Conservation (phyloP, 2,113 vertebrate genomes). For the Patagioenas fasciata region DNA sequence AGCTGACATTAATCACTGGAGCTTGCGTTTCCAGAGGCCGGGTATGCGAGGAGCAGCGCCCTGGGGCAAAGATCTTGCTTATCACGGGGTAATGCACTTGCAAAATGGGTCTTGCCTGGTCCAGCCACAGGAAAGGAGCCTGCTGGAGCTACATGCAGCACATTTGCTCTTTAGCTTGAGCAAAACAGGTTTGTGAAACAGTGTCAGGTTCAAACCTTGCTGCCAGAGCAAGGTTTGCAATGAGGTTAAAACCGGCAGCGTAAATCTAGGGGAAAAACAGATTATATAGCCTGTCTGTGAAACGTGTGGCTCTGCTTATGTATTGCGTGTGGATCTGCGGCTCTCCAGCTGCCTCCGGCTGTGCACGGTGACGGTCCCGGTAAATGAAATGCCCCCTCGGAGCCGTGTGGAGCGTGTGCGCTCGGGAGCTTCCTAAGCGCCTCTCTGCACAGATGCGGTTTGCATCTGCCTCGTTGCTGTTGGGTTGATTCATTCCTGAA, state of each 20-base stretch:
- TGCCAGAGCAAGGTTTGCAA: not conserved
- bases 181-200: not conserved
- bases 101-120: not conserved
- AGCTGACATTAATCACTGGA: not conserved
- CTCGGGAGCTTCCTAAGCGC: not conserved
- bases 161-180: not conserved
- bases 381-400: not conserved
- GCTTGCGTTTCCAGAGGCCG: not conserved
- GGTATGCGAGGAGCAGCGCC: not conserved
- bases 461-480: not conserved
- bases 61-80: not conserved
- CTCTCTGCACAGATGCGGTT: slow-evolving; percentile 18
- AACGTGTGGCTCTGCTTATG: not conserved
- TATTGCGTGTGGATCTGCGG: not conserved
- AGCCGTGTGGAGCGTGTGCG: not conserved
- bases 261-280: not conserved
- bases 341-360: not conserved
- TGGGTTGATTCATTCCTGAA: not conserved
- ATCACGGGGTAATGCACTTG: not conserved
- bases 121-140: not conserved
- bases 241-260: not conserved
- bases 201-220: not conserved
- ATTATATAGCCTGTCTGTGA: not conserved
- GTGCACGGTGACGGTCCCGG: not conserved
- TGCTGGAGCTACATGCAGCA: not conserved